These are phyloP conservation scores for Drosophila barbarae DNA, from an alignment of 2,888 invertebrate genomes.

Conservation along the genomic window DNA sequence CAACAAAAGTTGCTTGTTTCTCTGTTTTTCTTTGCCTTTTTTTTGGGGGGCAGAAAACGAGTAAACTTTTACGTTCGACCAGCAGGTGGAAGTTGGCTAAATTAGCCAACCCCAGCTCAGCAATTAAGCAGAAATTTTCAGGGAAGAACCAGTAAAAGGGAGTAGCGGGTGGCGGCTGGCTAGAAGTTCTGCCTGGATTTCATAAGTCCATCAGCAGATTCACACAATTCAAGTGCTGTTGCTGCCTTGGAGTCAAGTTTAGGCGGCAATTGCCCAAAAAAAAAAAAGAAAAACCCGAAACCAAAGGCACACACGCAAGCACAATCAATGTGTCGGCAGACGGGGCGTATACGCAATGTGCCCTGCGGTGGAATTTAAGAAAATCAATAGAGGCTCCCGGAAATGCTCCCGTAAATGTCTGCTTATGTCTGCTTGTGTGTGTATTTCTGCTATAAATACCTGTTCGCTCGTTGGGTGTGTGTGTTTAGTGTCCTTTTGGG, in stretches of 20 bases:
- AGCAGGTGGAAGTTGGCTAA: constrained; percentile 51
- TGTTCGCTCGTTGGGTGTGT: constrained; percentile 10
- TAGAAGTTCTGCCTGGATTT: constrained; percentile 26
- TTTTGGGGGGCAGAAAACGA: constrained; percentile 11
- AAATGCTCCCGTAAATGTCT: constrained; percentile 8
- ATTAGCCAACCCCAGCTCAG: constrained; percentile 56
- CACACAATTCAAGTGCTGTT: constrained; percentile 45
- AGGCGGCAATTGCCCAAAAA: constrained; percentile 35
- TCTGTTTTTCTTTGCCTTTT: neutral
- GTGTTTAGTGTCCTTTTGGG: constrained; percentile 11
- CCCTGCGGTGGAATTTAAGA: constrained; percentile 26
- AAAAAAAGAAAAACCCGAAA: neutral
- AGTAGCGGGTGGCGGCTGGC: constrained; percentile 10
- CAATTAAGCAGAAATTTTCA: constrained; percentile 74
- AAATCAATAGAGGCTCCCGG: constrained; percentile 29
- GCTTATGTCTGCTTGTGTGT: neutral
- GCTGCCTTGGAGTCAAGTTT: constrained; percentile 11
- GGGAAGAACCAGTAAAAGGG: neutral
- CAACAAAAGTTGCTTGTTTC: constrained; percentile 44
- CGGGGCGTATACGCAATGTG: constrained; percentile 46
- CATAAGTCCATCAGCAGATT: constrained; percentile 56
- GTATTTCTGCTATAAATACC: constrained; percentile 21
- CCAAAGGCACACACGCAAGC: constrained; percentile 36
- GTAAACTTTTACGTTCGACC: constrained; percentile 55
- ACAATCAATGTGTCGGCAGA: constrained; percentile 20